These are phyloP conservation scores for Euura saliciscinereae DNA, from an alignment of 1,140 invertebrate species.

Conservation along the genomic window DNA sequence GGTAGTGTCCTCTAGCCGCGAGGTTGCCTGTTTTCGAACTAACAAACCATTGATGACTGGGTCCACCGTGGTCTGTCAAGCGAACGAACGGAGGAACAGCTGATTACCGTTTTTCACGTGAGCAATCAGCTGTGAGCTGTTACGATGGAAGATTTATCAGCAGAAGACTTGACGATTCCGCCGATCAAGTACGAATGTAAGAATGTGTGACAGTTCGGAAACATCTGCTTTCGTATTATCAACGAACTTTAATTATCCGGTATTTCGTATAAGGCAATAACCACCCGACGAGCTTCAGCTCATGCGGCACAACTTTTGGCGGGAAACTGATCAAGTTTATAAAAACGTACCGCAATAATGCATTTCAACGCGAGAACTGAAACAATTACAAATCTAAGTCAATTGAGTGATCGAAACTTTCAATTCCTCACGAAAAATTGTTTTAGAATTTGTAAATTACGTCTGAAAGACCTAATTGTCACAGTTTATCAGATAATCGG, in stretches of 20 bases:
- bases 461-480: no score
- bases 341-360: not conserved
- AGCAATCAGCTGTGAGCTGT: constrained; percentile 45
- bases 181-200: constrained; percentile 75
- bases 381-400: no score
- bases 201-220: constrained; percentile 33
- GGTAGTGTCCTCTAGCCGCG: not conserved
- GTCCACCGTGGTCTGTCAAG: not conserved
- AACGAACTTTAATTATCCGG: not conserved
- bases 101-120: constrained; percentile 43
- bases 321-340: not conserved
- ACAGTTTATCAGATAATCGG: no score
- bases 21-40: not conserved
- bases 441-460: no score
- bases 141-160: constrained; percentile 58
- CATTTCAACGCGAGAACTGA: no score
- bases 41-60: not conserved
- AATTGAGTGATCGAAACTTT: no score
- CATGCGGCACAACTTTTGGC: not conserved
- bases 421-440: no score
- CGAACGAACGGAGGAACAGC: constrained; percentile 41
- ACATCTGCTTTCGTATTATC: not conserved
- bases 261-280: not conserved
- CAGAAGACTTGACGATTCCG: constrained; percentile 64
- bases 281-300: not conserved